Base-by-base conservation (phyloP, 2,113 vertebrate genomes). In the Corythoichthys intestinalis region DNA sequence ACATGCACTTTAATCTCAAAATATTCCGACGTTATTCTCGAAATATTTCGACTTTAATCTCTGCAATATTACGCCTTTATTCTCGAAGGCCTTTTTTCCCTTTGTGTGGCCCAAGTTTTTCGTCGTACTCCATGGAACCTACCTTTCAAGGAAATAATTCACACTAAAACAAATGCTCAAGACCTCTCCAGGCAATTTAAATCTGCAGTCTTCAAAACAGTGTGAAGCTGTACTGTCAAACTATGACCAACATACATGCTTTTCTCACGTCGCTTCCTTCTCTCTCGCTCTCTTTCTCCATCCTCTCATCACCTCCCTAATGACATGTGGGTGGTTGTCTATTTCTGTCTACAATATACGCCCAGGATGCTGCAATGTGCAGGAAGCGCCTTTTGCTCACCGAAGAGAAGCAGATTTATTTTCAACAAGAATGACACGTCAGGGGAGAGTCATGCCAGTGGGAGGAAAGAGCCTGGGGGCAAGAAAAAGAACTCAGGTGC, bases 241-340 rank as follows among this genome's bases (percentile, higher is more conserved):
- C 74, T 76, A 69, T 71, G 83, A 77, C 74, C 73, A 66, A 77
- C 74, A 83, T 79, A 6, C 50, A 28, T 28, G 71, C 85, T 85
- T 73, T 70, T 67, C 67, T 79, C 69, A 61, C 63, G 74, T 60
- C 39, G 66, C 66, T 71, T 75, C 70, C 13, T 81, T 83, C 79
- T 84, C 84, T 87, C 85, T 81, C 84, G 83, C 79, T 82, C 66
- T 52, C 80, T 77, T 77, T 81, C 76, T 77, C 86, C 86, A 34
- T 77, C 75, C 77, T 86, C 84, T 38, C 78, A 81, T 76, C 83
- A 78, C 88, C 87, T 88, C 89, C 84, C 84, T 89, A 92, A 91
- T 86, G 85, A 90, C 84, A 85, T 87, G 91, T 91, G 89, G 91
- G 91, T 72, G 91, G 91, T 71, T 89, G 86, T 87, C 91, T 92